Conservation (phyloP, 2,888 invertebrate genomes). For the Isoperla grammatica region DNA sequence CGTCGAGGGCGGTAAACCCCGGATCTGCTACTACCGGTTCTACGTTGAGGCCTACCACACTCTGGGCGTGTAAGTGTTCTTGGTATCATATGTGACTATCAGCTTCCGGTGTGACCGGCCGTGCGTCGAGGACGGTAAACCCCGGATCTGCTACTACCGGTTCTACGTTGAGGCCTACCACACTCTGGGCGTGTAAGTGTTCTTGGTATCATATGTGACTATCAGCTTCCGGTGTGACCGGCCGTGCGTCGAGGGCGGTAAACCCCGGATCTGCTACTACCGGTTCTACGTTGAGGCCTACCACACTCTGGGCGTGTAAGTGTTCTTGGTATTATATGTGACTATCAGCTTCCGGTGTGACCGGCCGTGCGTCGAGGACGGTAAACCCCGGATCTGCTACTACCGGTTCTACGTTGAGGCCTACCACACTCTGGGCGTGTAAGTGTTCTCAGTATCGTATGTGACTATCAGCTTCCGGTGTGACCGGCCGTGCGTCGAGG, state of each 20-base stretch:
- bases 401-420: constrained; percentile 87
- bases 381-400: constrained; percentile 82
- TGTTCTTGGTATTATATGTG: too few species aligned
- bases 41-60: constrained; percentile 85
- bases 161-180: constrained; percentile 86
- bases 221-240: too few species aligned
- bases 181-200: constrained; percentile 80
- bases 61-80: too few species aligned
- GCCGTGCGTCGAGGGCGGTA: too few species aligned
- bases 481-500: constrained; percentile 77
- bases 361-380: constrained; percentile 76
- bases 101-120: too few species aligned
- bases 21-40: constrained; percentile 85
- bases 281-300: constrained; percentile 87
- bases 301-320: too few species aligned
- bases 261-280: constrained; percentile 84
- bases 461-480: too few species aligned
- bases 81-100: too few species aligned
- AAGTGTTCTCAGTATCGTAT: too few species aligned
- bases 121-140: too few species aligned
- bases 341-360: too few species aligned
- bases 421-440: constrained; percentile 90
- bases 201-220: too few species aligned
- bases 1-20: constrained; percentile 77
- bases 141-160: constrained; percentile 84